Base-by-base conservation (phyloP, 2,888 invertebrate genomes). In the Diadegma fenestrale region DNA sequence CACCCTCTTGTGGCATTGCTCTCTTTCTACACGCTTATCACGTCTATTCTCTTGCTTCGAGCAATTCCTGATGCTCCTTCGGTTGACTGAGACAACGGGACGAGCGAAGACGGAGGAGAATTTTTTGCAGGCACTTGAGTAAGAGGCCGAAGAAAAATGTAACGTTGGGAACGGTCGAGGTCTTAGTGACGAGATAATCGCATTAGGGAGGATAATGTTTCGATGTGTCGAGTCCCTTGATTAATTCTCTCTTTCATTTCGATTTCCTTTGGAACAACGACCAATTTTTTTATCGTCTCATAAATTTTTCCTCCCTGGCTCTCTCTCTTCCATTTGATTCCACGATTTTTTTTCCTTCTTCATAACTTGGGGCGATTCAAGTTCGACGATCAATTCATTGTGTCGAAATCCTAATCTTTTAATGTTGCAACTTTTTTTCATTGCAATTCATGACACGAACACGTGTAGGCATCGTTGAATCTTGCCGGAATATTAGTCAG, bases 141-240 rank as follows among this genome's bases (percentile, higher is more conserved):
- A 45, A 54, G 68, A 58, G 51, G 54, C 26, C 43, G 37, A 43
- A 64, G 80, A 80, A 81, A 81, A 72, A 77, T 66, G 73, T 43
- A 66, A 73, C 71, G 76, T 71, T 33, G 72, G 19, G 30, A 45
- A 63, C 66, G 76, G 72, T 68, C 76, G 81, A 79, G 72, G 68
- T 63, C 69, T 75, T 77, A 72, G 81, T 19, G 63, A 73, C 69
- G 61, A 51, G 75, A 78, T 82, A 87, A 82, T 80, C 80, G 86
- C 82, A 83, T 86, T 83, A 80, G 82, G 77, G 73, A 64, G 86
- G 87, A 84, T 79, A 84, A 69, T 61, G 84, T 86, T 78, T 61
- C 26, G 26, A 76, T 82, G 80, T 80, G 80, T 64, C 72, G 82
- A 76, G 69, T 61, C 72, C 77, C 73, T 85, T 86, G 85, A 86